Evolutionary conservation across 2,797 vertebrate species (phyloP).

Genomic region (Danio tinwini): DNA sequence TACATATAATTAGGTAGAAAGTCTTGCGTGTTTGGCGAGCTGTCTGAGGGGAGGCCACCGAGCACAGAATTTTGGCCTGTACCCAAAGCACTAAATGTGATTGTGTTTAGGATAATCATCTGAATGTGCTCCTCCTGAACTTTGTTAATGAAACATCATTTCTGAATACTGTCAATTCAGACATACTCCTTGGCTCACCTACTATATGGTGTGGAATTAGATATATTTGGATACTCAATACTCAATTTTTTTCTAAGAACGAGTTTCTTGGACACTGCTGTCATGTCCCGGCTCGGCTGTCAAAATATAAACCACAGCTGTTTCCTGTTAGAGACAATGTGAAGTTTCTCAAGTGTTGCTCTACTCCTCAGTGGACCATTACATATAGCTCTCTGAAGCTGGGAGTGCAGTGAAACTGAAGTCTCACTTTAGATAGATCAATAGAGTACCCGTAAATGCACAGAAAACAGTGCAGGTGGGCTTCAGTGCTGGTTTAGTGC

Average conservation of each 20-base stretch:
- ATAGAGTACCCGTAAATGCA: neutral
- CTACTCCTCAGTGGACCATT: constrained; percentile 3
- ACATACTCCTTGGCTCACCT: no score
- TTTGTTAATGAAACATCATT: no score
- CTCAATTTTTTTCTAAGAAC: neutral
- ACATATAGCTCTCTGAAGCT: constrained; percentile 1
- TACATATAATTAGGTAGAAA: no score
- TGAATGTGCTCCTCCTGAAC: no score
- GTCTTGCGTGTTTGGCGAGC: no score
- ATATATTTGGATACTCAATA: no score
- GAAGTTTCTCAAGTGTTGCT: constrained; percentile 14
- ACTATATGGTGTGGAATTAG: no score
- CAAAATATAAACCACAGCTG: constrained; percentile 45
- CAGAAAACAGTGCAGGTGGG: constrained; percentile 25
- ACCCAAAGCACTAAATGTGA: no score
- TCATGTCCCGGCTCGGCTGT: neutral
- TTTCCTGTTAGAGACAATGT: constrained; percentile 43
- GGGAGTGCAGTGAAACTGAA: neutral
- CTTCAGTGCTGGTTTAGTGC: constrained; percentile 14
- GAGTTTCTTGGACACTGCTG: neutral
- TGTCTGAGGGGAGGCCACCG: no score
- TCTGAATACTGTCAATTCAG: no score
- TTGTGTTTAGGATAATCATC: no score
- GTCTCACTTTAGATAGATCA: neutral
- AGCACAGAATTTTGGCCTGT: no score